Evolutionary conservation across 2,888 invertebrate species (phyloP), one percentile per base, ranked within the genome.

Genomic region (Chironomus riparius): DNA sequence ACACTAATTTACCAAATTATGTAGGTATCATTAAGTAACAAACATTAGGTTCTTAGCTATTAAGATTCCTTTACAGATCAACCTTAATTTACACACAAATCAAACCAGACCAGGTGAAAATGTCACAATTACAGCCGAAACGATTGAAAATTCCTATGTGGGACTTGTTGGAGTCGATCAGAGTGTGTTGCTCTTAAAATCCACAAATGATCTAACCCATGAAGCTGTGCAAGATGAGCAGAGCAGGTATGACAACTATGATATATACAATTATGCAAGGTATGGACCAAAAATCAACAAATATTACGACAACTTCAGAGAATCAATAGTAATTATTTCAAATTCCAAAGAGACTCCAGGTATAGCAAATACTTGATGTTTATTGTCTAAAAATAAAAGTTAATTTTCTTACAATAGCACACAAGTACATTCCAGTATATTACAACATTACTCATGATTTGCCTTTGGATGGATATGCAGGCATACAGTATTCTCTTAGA

Each of bases 111-210:
- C 94, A 0, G 92, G 91, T 71, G 87, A 89, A 5, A 86, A 89
- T 76, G 88, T 95, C 1, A 90, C 92, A 78, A 85, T 97, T 13
- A 87, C 88, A 0, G 88, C 95, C 22, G 85, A 87, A 7, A 90
- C 95, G 0, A 92, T 91, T 80, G 90, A 93, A 0, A 91, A 92
- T 79, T 93, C 95, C 0, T 89, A 90, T 78, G 90, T 95, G 10
- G 94, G 92, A 1, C 83, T 97, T 28, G 84, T 95, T 78, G 96
- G 92, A 0, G 89, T 93, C 3, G 95, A 96, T 83, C 89, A 93
- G 81, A 89, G 90, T 80, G 90, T 92, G 3, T 81, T 89, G 2
- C 81, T 89, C 6, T 83, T 92, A 47, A 89, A 88, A 80, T 85
- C 86, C 28, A n/a, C 91, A 91, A 91, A 92, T 80, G 90, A 88